Conservation (phyloP, 2,113 vertebrate species). For the Caretta caretta region DNA sequence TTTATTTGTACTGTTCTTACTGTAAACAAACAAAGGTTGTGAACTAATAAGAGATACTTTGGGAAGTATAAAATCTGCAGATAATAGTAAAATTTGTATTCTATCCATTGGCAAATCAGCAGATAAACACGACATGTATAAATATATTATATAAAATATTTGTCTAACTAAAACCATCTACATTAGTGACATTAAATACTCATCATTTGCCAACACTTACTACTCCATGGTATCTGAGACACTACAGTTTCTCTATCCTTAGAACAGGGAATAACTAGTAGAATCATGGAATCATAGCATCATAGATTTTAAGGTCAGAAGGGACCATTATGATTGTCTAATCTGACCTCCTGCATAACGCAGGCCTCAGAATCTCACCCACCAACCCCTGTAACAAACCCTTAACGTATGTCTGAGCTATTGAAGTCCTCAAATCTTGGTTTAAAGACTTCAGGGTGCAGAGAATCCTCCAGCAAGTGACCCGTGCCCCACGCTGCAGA, state of each 20-base stretch:
- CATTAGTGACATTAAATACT: background rate
- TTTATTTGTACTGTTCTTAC: background rate
- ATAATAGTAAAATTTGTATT: background rate
- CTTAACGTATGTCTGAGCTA: too few relatives aligned
- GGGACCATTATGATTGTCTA: too few relatives aligned
- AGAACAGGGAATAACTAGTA: background rate
- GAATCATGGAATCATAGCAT: too few relatives aligned
- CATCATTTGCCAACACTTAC: background rate
- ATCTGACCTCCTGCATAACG: too few relatives aligned
- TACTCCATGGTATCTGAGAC: background rate
- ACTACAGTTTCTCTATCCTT: background rate
- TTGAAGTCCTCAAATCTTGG: too few relatives aligned
- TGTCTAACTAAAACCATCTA: background rate
- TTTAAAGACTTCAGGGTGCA: too few relatives aligned
- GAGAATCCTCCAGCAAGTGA: too few relatives aligned
- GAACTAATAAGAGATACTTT: background rate
- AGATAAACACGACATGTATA: background rate
- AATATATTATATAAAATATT: background rate
- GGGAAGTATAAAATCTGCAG: background rate
- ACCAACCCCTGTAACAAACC: too few relatives aligned
- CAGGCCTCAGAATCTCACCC: too few relatives aligned
- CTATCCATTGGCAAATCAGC: background rate
- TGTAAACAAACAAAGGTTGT: slow-evolving; percentile 35
- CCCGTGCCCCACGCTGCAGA: too few relatives aligned
- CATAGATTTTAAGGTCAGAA: too few relatives aligned